phyloP scores from a whole-genome alignment of 1,140 invertebrate genomes.

The Drosophila funebris region DNA sequence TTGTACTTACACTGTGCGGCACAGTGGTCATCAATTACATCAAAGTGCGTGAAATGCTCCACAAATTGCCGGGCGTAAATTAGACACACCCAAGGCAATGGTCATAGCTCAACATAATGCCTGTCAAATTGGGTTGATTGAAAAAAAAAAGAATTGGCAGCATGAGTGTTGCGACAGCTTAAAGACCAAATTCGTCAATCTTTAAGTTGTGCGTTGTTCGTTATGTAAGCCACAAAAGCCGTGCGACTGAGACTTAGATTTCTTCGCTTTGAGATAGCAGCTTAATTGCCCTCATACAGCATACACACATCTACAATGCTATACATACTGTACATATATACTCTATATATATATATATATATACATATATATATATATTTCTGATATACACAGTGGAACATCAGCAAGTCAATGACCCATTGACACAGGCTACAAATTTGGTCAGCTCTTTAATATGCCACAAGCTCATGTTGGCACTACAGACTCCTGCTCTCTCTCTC shows the following conservation, averaged over 20 bases:
- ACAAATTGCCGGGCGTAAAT: constrained; percentile 74
- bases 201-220: constrained; percentile 23
- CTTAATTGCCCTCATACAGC: constrained; percentile 72
- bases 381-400: neutral
- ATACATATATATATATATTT: neutral
- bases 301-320: neutral
- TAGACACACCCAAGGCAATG: constrained; percentile 33
- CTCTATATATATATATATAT: neutral
- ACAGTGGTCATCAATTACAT: constrained; percentile 67
- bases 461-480: constrained; percentile 30
- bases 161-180: neutral
- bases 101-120: constrained; percentile 31
- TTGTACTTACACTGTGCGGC: constrained; percentile 7
- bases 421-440: constrained; percentile 27
- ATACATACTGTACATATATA: neutral
- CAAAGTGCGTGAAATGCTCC: constrained; percentile 51
- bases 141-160: constrained; percentile 45
- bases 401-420: constrained; percentile 64
- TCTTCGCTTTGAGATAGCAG: constrained; percentile 65
- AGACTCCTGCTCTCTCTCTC: neutral
- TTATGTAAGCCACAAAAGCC: constrained; percentile 29
- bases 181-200: constrained; percentile 1
- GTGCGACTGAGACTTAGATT: constrained; percentile 51
- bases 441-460: constrained; percentile 51
- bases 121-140: constrained; percentile 68